Evolutionary conservation across 1,140 invertebrate genomes (phyloP), one percentile per base, ranked within the genome.

Genomic region (Drosophila sproati): DNA sequence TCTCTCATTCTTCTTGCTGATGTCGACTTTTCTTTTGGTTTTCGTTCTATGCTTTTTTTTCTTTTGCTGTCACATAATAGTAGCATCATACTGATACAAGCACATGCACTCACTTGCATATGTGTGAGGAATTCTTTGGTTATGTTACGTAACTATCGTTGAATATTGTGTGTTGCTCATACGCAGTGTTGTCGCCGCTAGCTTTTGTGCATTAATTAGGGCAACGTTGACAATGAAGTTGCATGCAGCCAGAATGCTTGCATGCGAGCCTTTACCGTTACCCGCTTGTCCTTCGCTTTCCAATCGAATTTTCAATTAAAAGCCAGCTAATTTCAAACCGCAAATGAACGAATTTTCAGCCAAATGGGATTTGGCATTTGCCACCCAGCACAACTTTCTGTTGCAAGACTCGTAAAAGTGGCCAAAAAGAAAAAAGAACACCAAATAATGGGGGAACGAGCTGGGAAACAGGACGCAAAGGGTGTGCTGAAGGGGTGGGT

Each of bases 281-380:
- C 8, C 37, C 37, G 45, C 59, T 35, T 20, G 32, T 41, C 3
- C 20, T 52, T 20, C 31, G 50, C 73, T 69, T 80, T 80, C 59
- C 73, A 81, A 89, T 88, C 71, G 77, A 85, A 80, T 88, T 85
- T 88, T 85, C 86, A 80, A 88, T 88, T 83, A 85, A 89, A 74
- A 45, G 12, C 29, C 31, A 20, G 56, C 70, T 61, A 80, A 81
- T 89, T 80, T 79, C 59, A 47, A 73, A 74, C 57, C 64, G 51
- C 76, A 75, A 78, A 67, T 47, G 12, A 62, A 48, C 67, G 67
- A 73, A 62, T 61, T 73, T 77, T 61, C 31, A 12, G 45, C 56
- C 43, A 72, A 80, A 61, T 70, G 66, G 50, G 64, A 82, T 78
- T 77, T 82, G 80, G 45, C 67, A 74, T 83, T 87, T 82, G 57